phyloP scores from a whole-genome alignment of 37 sponge, comb jelly and placozoan genomes.

The Chondrilla cf. caribensis region DNA sequence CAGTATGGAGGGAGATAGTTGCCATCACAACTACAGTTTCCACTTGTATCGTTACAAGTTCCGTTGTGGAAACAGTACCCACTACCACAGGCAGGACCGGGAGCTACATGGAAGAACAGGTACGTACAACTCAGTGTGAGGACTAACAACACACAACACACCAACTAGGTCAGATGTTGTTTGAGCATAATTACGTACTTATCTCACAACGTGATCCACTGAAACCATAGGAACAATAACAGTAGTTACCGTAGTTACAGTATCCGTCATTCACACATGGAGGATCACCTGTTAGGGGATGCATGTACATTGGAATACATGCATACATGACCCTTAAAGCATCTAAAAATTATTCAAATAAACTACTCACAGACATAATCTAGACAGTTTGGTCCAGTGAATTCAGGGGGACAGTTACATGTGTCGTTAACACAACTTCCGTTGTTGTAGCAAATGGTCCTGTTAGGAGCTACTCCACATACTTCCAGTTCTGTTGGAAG shows the following conservation, averaged over 20 bases:
- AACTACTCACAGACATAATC: neutral
- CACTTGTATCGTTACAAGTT: neutral
- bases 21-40: neutral
- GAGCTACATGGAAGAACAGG: neutral
- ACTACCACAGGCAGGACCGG: neutral
- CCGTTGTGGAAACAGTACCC: neutral
- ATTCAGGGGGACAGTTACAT: neutral
- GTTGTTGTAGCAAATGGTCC: slow-evolving; percentile 28
- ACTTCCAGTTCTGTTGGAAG: neutral
- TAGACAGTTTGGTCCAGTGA: neutral
- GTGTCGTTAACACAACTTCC: neutral
- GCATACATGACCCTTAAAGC: too few species aligned
- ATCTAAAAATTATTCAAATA: too few species aligned
- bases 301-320: too few species aligned
- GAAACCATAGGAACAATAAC: neutral
- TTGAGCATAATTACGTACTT: too few species aligned
- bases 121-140: neutral
- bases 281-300: too few species aligned
- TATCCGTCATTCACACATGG: too few species aligned
- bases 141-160: too few species aligned
- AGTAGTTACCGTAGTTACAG: neutral
- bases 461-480: neutral
- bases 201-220: neutral
- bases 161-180: too few species aligned
- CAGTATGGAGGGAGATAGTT: neutral